Base-by-base conservation (phyloP, 1,140 invertebrate genomes). In the Homalodisca vitripennis region DNA sequence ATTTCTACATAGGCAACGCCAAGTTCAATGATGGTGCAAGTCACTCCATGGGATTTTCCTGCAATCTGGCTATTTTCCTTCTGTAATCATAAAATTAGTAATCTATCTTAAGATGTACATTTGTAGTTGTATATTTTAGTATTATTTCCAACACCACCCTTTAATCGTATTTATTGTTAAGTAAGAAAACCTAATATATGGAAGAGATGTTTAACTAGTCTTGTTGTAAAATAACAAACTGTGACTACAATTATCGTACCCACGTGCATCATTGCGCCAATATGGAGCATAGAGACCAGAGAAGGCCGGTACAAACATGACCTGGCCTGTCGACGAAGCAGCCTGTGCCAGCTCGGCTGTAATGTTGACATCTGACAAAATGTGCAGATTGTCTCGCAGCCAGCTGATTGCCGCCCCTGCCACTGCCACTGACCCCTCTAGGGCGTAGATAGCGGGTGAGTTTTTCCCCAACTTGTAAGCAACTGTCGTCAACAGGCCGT, bases 231-330 rank as follows among this genome's bases (percentile, higher is more conserved):
- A 63, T 62, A 67, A 46, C 1, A 69, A 63, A 66, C 17, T 22
- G 26, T 17, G 70, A 76, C 12, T 48, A 41, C 17, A 64, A 51
- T n/a, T 17, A 46, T 46, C 78, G 77, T 73, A 91, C 89, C 95
- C 94, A 80, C 94, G 85, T 1, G 96, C 96, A 83, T 97, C 93
- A 75, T 92, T 89, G 74, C 90, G 84, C 96, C 96, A 98, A 79
- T 98, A 95, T 0, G 98, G 97, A 51, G 97, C 97, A 79, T 96
- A 98, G 0, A 99, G 80, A 1, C 97, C 98, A 67, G 91, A 92
- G 79, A 99, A 97, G 6, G 93, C 93, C 0, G 97, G 97, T 12
- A 98, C 97, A 80, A 98, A 98, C 78, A 94, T 95, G 69, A 98
- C 90, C 74, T 93, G 94, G 24, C 91, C 91, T 3, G 90, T 91